These are phyloP conservation scores for Trematomus bernacchii DNA, from an alignment of 2,797 vertebrate species.

Conservation along the genomic window DNA sequence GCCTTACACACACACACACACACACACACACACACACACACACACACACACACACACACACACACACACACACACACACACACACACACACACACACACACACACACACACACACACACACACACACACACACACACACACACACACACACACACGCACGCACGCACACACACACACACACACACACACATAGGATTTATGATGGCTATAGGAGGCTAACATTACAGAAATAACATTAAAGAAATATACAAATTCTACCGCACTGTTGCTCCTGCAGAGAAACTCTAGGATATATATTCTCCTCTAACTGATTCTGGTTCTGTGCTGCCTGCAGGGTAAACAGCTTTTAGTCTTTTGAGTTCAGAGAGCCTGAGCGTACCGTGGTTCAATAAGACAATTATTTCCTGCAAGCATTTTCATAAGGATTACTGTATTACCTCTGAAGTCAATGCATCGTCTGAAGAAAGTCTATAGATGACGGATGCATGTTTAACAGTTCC, in stretches of 20 bases:
- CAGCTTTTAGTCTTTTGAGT: constrained; percentile 17
- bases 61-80: too few relatives aligned
- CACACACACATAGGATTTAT: background rate
- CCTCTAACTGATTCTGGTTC: constrained; percentile 52
- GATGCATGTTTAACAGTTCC: constrained; percentile 7
- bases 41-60: too few relatives aligned
- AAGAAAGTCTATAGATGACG: background rate
- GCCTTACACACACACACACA: background rate
- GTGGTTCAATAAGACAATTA: constrained; percentile 50
- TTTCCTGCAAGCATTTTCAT: constrained; percentile 29
- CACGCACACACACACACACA: too few relatives aligned
- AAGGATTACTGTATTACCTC: constrained; percentile 18
- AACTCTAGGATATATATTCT: constrained; percentile 12
- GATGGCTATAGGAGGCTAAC: constrained; percentile 30
- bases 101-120: too few relatives aligned
- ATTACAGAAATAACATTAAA: constrained; percentile 32
- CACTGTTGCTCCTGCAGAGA: constrained; percentile 17
- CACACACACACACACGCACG: too few relatives aligned
- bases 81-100: too few relatives aligned
- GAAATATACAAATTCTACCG: constrained; percentile 38
- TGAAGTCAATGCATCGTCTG: constrained; percentile 6
- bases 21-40: too few relatives aligned
- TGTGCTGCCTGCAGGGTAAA: constrained; percentile 37
- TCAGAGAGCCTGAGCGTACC: constrained; percentile 14
- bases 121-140: too few relatives aligned